Evolutionary conservation across 2,113 vertebrate species (phyloP).

Genomic region (Dermatemys mawii): DNA sequence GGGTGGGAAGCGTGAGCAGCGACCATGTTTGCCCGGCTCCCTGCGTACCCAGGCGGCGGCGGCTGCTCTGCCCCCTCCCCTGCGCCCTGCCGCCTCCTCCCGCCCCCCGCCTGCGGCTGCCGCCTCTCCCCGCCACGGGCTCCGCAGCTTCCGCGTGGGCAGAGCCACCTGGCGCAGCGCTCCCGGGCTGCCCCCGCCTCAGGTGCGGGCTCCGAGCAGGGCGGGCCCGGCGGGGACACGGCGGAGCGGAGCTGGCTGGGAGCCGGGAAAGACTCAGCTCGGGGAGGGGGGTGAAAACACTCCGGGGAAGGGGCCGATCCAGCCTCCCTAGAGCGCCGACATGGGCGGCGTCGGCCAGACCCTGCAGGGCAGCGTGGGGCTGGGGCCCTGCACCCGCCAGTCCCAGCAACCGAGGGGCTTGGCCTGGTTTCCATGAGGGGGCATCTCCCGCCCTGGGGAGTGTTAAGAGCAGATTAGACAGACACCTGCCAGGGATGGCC

Average conservation of each 20-base stretch:
- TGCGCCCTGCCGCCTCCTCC: conserved; percentile 4
- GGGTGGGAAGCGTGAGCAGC: conserved; percentile 89
- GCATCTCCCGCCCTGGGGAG: too few species aligned
- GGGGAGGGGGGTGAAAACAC: too few species aligned
- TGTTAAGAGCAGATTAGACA: too few species aligned
- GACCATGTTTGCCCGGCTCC: conserved; percentile 86
- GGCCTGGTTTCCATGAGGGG: too few species aligned
- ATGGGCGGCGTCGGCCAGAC: not conserved
- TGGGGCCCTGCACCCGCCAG: too few species aligned
- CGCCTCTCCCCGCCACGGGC: not conserved
- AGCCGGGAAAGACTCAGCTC: too few species aligned
- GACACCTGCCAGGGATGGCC: too few species aligned
- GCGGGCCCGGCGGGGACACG: not conserved
- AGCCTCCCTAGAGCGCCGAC: not conserved
- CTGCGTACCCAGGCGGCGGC: conserved; percentile 36
- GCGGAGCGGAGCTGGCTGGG: not conserved
- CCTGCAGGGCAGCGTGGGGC: not conserved
- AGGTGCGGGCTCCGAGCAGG: not conserved
- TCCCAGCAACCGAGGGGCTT: too few species aligned
- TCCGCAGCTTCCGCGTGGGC: not conserved
- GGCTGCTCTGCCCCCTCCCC: not conserved
- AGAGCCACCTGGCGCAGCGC: not conserved
- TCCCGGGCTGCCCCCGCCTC: not conserved
- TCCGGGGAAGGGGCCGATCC: not conserved
- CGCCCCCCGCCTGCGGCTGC: not conserved